Base-by-base conservation (phyloP, 2,797 vertebrate genomes). In the Phataginus tricuspis region DNA sequence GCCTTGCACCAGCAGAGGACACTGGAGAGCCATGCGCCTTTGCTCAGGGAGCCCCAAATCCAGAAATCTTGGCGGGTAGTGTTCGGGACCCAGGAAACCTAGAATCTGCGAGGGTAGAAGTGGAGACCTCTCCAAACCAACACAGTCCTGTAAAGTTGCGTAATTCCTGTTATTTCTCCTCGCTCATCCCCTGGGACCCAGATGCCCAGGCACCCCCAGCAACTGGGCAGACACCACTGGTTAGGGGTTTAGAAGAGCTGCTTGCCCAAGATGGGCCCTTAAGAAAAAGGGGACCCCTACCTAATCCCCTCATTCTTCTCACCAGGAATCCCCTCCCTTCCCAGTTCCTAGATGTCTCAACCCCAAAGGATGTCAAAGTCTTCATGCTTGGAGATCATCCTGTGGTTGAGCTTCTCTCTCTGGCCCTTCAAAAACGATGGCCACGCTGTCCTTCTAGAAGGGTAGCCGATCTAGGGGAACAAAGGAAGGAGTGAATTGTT, bases 1-100 rank as follows among this genome's bases (percentile, higher is more conserved):
- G 27, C 37, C 16, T 77, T 5, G 0, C 2, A 64, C 75, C 97
- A 82, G 96, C 89, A 97, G 97, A 97, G 97, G 95, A 92, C 75
- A 82, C 91, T 42, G 68, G 86, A 93, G 94, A 97, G 96, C 96
- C 77, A 51, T 0, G 63, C 5, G 63, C 72, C n/a, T 21, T 19
- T 4, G 23, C 39, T 55, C 69, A 1, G 18, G 37, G 72, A 23
- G 15, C n/a, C 51, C 16, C 37, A 82, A 63, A 78, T 42, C 4
- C 16, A 79, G 90, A 66, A 90, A 71, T 94, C 75, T 95, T 96
- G 79, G 83, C 74, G 27, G 64, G 72, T 34, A 75, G 90, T 39
- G 51, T 59, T 29, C 61, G 61, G 83, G 86, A 96, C 90, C 88
- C 94, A 61, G 93, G 91, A 86, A 91, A 95, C 69, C 51, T 10